phyloP scores from a whole-genome alignment of 2,888 invertebrate genomes.

The Nephrotoma flavescens region DNA sequence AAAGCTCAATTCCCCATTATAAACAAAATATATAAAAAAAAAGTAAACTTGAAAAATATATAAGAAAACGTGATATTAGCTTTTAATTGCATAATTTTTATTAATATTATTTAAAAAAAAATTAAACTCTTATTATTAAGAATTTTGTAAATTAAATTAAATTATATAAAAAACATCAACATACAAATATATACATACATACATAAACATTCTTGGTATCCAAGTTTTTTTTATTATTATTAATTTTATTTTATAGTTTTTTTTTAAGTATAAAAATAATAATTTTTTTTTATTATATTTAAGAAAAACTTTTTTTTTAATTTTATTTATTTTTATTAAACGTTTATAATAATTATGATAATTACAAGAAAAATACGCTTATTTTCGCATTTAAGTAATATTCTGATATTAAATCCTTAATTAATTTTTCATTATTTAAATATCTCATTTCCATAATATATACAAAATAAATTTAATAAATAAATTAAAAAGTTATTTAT shows the following conservation, averaged over 20 bases:
- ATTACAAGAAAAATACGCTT: not conserved
- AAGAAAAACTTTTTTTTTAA: not conserved
- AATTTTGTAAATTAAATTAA: not conserved
- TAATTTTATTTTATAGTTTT: not conserved
- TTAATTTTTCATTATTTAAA: not conserved
- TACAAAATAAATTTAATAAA: not conserved
- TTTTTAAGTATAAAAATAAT: not conserved
- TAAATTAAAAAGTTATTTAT: not conserved
- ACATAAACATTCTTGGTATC: not conserved
- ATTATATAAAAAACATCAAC: not conserved
- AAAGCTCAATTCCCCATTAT: not conserved
- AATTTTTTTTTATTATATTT: not conserved
- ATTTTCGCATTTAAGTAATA: not conserved
- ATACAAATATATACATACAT: not conserved
- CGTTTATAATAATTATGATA: not conserved
- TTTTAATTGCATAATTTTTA: not conserved
- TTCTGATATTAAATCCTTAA: not conserved
- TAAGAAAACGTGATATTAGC: not conserved
- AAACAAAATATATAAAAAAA: not conserved
- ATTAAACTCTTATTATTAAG: not conserved
- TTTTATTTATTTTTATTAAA: not conserved
- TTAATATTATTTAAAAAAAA: not conserved
- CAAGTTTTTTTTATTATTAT: not conserved
- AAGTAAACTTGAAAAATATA: not conserved
- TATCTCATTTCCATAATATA: not conserved